A percentile compares a stretch with the other conserved stretches of the same genome.
These are phyloP conservation scores for Xenopus borealis DNA, from an alignment of 2,113 vertebrate genomes.

Conservation along the genomic window DNA sequence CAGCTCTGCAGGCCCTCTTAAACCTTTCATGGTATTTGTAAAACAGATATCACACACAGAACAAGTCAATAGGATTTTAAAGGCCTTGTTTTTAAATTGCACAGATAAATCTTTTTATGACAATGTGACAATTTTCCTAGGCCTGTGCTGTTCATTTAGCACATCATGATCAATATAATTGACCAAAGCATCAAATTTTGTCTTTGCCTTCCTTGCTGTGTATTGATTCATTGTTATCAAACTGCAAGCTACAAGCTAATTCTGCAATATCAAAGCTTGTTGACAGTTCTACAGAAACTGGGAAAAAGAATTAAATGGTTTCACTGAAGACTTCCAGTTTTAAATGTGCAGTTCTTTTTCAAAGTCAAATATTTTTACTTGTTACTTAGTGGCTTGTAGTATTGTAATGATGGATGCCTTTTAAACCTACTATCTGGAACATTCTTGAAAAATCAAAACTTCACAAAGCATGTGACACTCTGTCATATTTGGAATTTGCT, in stretches of 20 bases:
- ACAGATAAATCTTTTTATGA: conserved; percentile 45
- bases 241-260: conserved; percentile 28
- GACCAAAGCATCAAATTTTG: conserved; percentile 24
- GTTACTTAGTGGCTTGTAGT: too few species aligned
- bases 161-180: conserved; percentile 31
- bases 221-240: conserved; percentile 35
- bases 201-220: conserved; percentile 19
- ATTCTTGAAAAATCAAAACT: too few species aligned
- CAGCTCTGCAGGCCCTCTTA: conserved; percentile 13
- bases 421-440: too few species aligned
- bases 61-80: conserved; percentile 36
- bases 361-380: too few species aligned
- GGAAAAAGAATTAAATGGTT: not conserved
- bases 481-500: too few species aligned
- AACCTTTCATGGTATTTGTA: conserved; percentile 41
- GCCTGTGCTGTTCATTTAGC: conserved; percentile 38
- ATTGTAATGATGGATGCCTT: too few species aligned
- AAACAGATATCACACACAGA: conserved; percentile 30
- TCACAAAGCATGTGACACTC: too few species aligned
- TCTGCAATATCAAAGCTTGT: conserved; percentile 4
- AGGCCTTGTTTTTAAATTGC: conserved; percentile 43
- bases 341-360: too few species aligned
- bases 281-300: not conserved
- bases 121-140: conserved; percentile 41
- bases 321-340: too few species aligned